Evolutionary conservation across 2,113 vertebrate genomes (phyloP), one percentile per base, ranked within the genome.

Genomic region (Nannobrachium achirus): DNA sequence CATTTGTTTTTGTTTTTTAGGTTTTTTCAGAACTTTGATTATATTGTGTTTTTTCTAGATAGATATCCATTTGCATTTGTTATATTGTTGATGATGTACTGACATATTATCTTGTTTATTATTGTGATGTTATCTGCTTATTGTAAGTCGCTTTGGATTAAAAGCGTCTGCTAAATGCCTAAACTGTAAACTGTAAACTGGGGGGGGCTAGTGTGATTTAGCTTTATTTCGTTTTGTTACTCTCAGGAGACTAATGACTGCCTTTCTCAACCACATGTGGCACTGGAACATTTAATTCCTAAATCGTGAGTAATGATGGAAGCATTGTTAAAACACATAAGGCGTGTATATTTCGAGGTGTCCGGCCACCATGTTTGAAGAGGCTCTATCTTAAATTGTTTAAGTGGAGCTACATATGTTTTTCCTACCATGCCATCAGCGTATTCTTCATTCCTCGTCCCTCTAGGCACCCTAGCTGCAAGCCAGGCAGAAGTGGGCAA

Each of bases 211-310:
- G 25, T 5, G 25, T 33, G 25, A 33, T 33, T 33, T 33, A 33
- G 20, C 33, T 20, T 56, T 13, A 51, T 51, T 57, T n/a, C 40
- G 13, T 40, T 55, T 60, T 52, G 18, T 46, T 41, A 55, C 39
- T 63, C 75, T 69, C 8, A 44, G 56, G n/a, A 44, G 50, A 66
- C 60, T 72, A 76, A 82, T 72, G 50, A 75, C 25, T 3, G 46
- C 60, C 33, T 57, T 69, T 53, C 69, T 63, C 3, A 6, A 51
- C 66, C 1, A 2, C 61, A 58, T 33, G 25, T 33, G 25, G 57
- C 38, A 40, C 53, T n/a, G 45, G 33, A 60, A 71, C 10, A 59
- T 56, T 77, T 66, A 0, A 73, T 66, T 63, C 79, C 50, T 55
- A 72, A 56, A 57, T 50, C 6, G 61, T 49, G 66, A 7, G 8